These are phyloP conservation scores for Hiodon tergisus DNA, from an alignment of 2,113 vertebrate genomes.

Conservation along the genomic window DNA sequence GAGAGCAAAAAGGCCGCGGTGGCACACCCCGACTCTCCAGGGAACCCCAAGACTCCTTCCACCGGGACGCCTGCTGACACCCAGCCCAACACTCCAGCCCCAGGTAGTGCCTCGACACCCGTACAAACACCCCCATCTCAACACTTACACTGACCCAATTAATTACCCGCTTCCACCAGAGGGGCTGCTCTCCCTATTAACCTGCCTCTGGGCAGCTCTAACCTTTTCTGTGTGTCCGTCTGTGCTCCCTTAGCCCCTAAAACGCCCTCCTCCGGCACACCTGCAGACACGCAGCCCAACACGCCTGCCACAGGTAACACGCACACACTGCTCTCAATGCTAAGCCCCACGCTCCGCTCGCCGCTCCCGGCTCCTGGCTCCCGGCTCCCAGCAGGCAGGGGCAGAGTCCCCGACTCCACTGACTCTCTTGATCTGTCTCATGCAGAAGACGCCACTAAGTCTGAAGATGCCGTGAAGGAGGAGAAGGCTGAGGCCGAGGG, in stretches of 20 bases:
- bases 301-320: constrained; percentile 15
- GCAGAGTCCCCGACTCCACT: not conserved
- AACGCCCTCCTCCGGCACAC: constrained; percentile 17
- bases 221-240: constrained; percentile 5
- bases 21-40: constrained; percentile 53
- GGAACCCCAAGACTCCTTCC: constrained; percentile 74
- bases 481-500: constrained; percentile 54
- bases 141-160: not conserved
- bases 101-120: constrained; percentile 51
- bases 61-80: constrained; percentile 91
- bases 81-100: constrained; percentile 87
- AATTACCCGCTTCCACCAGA: not conserved
- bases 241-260: constrained; percentile 11
- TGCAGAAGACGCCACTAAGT: constrained; percentile 53
- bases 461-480: constrained; percentile 54
- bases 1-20: constrained; percentile 88
- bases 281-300: constrained; percentile 23
- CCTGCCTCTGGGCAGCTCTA: not conserved
- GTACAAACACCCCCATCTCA: not conserved
- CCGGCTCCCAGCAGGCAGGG: not conserved
- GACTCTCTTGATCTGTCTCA: not conserved
- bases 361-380: not conserved
- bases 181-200: not conserved
- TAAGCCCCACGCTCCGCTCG: not conserved
- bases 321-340: not conserved